Evolutionary conservation across 2,113 vertebrate species (phyloP).

Genomic region (Lycaon pictus): DNA sequence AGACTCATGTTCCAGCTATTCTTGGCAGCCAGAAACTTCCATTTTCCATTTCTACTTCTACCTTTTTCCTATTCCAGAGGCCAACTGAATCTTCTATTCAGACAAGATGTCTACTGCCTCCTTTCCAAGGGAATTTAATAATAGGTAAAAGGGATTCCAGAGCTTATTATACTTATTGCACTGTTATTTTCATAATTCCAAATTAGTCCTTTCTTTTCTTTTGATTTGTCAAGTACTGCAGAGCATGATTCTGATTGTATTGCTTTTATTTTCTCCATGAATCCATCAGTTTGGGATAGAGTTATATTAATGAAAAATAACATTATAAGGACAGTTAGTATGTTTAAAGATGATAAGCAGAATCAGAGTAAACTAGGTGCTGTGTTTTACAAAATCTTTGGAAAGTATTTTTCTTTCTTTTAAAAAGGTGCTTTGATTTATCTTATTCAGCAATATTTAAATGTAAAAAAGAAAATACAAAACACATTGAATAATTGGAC

Average conservation of each 20-base stretch:
- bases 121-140: background rate
- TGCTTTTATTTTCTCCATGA: conserved; percentile 44
- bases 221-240: background rate
- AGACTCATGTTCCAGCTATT: background rate
- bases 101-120: background rate
- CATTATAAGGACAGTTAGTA: background rate
- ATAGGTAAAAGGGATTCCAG: background rate
- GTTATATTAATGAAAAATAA: conserved; percentile 53
- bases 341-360: background rate
- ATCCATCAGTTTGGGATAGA: background rate
- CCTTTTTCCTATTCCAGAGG: background rate
- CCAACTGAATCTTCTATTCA: background rate
- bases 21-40: background rate
- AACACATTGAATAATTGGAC: background rate
- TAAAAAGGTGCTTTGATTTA: background rate
- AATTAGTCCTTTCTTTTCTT: background rate
- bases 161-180: background rate
- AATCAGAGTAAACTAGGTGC: conserved; percentile 23
- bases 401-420: background rate
- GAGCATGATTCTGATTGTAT: conserved; percentile 10
- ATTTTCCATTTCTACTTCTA: background rate
- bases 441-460: conserved; percentile 12
- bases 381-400: conserved; percentile 19
- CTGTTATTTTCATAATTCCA: background rate
- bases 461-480: background rate